phyloP scores from a whole-genome alignment of 2,797 vertebrate species.

The Scolopax bukidnonensis region DNA sequence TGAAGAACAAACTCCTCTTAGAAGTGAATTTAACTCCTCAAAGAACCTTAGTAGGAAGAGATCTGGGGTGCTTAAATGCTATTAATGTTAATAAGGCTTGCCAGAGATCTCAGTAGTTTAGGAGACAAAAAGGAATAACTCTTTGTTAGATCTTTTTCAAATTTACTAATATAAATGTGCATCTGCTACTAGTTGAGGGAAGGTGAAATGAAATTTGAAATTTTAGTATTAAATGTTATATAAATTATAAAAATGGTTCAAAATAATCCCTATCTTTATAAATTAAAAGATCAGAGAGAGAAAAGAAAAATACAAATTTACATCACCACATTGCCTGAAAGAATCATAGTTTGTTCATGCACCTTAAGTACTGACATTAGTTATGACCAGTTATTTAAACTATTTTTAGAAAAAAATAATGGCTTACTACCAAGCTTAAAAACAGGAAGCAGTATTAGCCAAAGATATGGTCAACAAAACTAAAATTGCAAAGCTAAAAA shows the following conservation, averaged over 20 bases:
- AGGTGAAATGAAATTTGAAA: not conserved
- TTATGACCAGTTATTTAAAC: not conserved
- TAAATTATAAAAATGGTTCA: not conserved
- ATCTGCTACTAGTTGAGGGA: not conserved
- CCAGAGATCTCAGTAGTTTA: not conserved
- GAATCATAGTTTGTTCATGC: not conserved
- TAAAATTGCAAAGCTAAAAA: conserved; percentile 42
- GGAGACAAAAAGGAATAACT: not conserved
- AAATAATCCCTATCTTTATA: not conserved
- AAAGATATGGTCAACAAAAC: not conserved
- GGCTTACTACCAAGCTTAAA: not conserved
- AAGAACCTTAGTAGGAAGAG: not conserved
- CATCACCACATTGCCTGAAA: not conserved
- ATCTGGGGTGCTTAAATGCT: not conserved
- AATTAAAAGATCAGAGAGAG: not conserved
- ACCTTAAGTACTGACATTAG: not conserved
- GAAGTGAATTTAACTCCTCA: not conserved
- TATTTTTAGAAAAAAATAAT: not conserved
- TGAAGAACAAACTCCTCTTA: not conserved
- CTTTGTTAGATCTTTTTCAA: not conserved
- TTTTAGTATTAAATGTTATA: not conserved
- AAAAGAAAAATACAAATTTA: not conserved
- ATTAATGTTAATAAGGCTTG: conserved; percentile 7
- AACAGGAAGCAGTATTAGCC: not conserved
- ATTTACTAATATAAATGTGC: not conserved